Evolutionary conservation across 2,888 invertebrate genomes (phyloP).

Genomic region (Cryptus viduatorius): DNA sequence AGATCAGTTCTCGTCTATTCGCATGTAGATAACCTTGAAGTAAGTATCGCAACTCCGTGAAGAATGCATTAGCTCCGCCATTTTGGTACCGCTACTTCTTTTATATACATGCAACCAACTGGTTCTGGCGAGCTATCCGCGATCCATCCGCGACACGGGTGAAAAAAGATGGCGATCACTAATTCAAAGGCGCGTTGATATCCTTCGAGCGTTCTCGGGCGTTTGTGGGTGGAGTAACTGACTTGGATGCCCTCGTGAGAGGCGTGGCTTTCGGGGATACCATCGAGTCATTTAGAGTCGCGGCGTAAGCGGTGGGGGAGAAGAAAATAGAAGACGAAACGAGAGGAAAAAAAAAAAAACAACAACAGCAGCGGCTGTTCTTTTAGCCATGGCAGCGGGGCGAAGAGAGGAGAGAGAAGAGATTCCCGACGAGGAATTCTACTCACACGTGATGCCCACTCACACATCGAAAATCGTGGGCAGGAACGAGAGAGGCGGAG

Average conservation of each 20-base stretch:
- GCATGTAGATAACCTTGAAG: slow-evolving; percentile 25
- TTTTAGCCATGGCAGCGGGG: slow-evolving; percentile 42
- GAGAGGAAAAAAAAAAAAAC: slow-evolving; percentile 10
- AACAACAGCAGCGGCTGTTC: slow-evolving; percentile 34
- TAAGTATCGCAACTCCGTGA: slow-evolving; percentile 22
- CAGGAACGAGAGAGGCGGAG: slow-evolving; percentile 37
- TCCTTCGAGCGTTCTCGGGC: slow-evolving; percentile 53
- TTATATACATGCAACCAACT: slow-evolving; percentile 4
- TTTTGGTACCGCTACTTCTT: slow-evolving; percentile 67
- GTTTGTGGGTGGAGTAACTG: slow-evolving; percentile 43
- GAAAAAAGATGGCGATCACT: slow-evolving; percentile 65
- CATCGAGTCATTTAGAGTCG: slow-evolving; percentile 41
- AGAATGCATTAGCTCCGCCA: slow-evolving; percentile 63
- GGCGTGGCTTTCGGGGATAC: slow-evolving; percentile 42
- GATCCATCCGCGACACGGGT: slow-evolving; percentile 9
- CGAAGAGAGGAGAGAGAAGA: slow-evolving; percentile 2
- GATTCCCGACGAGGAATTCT: slow-evolving; percentile 16
- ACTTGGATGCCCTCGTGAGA: neutral
- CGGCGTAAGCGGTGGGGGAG: neutral
- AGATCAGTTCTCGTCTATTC: neutral
- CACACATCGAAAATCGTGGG: slow-evolving; percentile 1
- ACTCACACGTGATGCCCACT: slow-evolving; percentile 2
- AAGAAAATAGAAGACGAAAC: neutral
- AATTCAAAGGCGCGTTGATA: slow-evolving; percentile 71
- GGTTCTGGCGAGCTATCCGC: slow-evolving; percentile 21